These are phyloP conservation scores for Sclerurus mexicanus DNA, from an alignment of 2,113 vertebrate genomes.

Conservation along the genomic window DNA sequence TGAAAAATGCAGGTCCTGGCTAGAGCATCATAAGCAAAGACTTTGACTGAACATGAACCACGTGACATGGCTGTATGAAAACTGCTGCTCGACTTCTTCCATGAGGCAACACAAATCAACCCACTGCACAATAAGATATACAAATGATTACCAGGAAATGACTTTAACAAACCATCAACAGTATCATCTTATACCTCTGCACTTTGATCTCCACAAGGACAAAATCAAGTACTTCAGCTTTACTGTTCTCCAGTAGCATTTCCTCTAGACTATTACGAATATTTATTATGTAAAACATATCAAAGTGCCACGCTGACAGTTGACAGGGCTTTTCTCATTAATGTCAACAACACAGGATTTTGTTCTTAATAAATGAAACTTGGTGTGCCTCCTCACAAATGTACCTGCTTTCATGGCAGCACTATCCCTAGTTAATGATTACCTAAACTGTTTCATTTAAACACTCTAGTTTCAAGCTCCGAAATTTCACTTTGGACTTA, in stretches of 20 bases:
- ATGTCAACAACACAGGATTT: not conserved
- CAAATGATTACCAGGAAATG: not conserved
- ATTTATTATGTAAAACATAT: not conserved
- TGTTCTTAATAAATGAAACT: not conserved
- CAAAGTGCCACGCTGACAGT: not conserved
- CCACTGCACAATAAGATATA: not conserved
- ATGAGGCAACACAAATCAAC: not conserved
- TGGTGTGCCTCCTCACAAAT: not conserved
- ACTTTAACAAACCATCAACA: not conserved
- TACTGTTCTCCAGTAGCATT: not conserved
- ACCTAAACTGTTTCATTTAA: not conserved
- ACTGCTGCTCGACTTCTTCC: not conserved
- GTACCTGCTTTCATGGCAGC: not conserved
- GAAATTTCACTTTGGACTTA: not conserved
- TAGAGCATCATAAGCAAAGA: not conserved
- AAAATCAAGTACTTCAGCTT: not conserved
- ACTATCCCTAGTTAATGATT: not conserved
- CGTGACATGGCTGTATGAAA: accelerated
- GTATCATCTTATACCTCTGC: not conserved
- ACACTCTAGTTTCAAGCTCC: not conserved
- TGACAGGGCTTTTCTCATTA: not conserved
- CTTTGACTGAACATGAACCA: not conserved
- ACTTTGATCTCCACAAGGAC: not conserved
- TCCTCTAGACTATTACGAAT: not conserved
- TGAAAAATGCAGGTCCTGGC: not conserved